A percentile compares a stretch with the other conserved stretches of the same genome.
Evolutionary conservation across 2,888 invertebrate genomes (phyloP).

Genomic region (Barypeithes pellucidus): DNA sequence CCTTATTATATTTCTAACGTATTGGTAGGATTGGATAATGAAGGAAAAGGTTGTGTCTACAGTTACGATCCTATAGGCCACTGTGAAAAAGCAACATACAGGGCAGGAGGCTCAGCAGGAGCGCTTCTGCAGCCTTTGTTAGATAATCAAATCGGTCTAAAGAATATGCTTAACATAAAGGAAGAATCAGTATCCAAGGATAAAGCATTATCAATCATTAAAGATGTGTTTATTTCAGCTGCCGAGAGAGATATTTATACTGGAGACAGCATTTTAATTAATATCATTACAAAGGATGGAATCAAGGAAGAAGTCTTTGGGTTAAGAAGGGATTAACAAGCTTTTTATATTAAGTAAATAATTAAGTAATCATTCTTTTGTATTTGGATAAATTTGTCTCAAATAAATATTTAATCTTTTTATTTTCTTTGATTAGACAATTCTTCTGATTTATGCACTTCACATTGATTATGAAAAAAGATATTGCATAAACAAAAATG

Average conservation of each 20-base stretch:
- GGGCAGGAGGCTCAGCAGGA: slow-evolving; percentile 93
- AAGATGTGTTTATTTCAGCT: slow-evolving; percentile 97
- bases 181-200: slow-evolving; percentile 81
- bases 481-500: background rate
- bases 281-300: slow-evolving; percentile 91
- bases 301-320: slow-evolving; percentile 82
- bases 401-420: slow-evolving; percentile 13
- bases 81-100: slow-evolving; percentile 87
- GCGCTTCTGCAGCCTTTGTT: slow-evolving; percentile 93
- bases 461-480: background rate
- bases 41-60: slow-evolving; percentile 95
- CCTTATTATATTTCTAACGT: slow-evolving; percentile 98
- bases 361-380: background rate
- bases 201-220: slow-evolving; percentile 87
- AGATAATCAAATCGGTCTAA: slow-evolving; percentile 95
- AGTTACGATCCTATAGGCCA: slow-evolving; percentile 99
- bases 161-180: slow-evolving; percentile 86
- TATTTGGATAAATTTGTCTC: background rate
- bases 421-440: background rate
- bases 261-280: slow-evolving; percentile 91
- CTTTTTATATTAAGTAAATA: background rate
- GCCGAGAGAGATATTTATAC: slow-evolving; percentile 98
- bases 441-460: background rate
- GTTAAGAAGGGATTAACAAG: slow-evolving; percentile 88
- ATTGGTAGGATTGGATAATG: slow-evolving; percentile 92